Evolutionary conservation across 2,113 vertebrate species (phyloP).

Genomic region (Carettochelys insculpta): DNA sequence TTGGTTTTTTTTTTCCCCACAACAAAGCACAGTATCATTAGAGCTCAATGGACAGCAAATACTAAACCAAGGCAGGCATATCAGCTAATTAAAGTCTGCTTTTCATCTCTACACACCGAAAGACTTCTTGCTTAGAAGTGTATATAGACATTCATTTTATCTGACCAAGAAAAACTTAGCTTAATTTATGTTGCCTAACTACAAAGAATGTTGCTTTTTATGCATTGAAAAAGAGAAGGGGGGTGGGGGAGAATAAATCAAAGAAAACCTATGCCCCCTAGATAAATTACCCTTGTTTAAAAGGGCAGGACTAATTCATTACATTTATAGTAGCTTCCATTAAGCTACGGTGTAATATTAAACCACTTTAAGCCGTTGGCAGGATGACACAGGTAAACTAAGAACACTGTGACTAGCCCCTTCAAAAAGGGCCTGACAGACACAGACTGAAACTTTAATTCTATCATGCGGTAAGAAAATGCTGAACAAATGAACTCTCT

Average conservation of each 20-base stretch:
- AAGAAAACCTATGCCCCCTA: conserved; percentile 12
- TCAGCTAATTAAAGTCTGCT: conserved; percentile 36
- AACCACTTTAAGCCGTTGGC: conserved; percentile 30
- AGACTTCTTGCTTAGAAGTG: background rate
- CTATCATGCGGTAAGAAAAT: conserved; percentile 57
- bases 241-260: conserved; percentile 26
- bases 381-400: conserved; percentile 40
- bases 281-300: conserved; percentile 62
- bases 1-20: no score
- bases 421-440: conserved; percentile 50
- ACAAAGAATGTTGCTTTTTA: conserved; percentile 18
- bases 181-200: background rate
- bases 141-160: background rate
- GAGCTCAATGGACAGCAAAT: conserved; percentile 24
- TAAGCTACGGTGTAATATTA: conserved; percentile 35
- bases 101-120: background rate
- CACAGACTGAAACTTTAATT: conserved; percentile 64
- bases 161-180: background rate
- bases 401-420: background rate
- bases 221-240: background rate
- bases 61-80: conserved; percentile 17
- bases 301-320: conserved; percentile 49
- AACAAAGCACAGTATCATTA: conserved; percentile 26
- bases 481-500: conserved; percentile 77
- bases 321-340: conserved; percentile 48